Conservation (phyloP, 2,888 invertebrate genomes). For the Notocelia uddmanniana region DNA sequence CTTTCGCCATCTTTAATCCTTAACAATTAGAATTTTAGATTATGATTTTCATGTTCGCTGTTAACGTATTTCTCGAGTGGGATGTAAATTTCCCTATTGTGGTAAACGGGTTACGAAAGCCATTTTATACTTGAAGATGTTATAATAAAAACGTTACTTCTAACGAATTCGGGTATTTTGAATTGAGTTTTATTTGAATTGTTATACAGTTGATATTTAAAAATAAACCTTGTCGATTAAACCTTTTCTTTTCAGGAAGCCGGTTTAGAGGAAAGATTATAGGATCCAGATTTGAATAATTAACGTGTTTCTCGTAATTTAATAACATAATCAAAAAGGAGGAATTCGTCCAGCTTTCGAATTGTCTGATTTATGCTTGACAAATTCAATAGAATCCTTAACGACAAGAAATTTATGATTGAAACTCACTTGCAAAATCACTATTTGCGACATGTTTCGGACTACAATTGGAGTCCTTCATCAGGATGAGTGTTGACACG, state of each 20-base stretch:
- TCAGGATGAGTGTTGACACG: too few relatives aligned
- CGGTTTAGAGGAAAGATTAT: constrained; percentile 2
- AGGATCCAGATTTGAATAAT: constrained; percentile 20
- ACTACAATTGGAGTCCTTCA: too few relatives aligned
- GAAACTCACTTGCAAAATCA: too few relatives aligned
- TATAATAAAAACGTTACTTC: constrained; percentile 5
- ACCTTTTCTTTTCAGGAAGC: neutral
- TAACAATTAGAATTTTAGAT: constrained; percentile 48
- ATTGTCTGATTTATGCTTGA: too few relatives aligned
- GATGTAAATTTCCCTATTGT: constrained; percentile 43
- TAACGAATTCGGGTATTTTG: neutral
- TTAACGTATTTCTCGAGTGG: constrained; percentile 34
- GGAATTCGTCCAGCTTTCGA: too few relatives aligned
- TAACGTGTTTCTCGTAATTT: constrained; percentile 9
- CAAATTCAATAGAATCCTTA: too few relatives aligned
- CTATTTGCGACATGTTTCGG: too few relatives aligned
- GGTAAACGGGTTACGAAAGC: constrained; percentile 42
- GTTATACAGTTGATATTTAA: neutral
- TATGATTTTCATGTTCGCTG: constrained; percentile 34
- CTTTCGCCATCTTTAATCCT: constrained; percentile 35
- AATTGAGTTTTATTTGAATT: neutral
- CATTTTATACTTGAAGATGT: constrained; percentile 29
- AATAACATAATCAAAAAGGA: constrained; percentile 4
- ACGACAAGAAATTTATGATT: too few relatives aligned
- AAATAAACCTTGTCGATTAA: neutral